A percentile compares a stretch with the other conserved stretches of the same genome.
Conservation (phyloP, 1,140 invertebrate species). For the Paraescarpia echinospica region DNA sequence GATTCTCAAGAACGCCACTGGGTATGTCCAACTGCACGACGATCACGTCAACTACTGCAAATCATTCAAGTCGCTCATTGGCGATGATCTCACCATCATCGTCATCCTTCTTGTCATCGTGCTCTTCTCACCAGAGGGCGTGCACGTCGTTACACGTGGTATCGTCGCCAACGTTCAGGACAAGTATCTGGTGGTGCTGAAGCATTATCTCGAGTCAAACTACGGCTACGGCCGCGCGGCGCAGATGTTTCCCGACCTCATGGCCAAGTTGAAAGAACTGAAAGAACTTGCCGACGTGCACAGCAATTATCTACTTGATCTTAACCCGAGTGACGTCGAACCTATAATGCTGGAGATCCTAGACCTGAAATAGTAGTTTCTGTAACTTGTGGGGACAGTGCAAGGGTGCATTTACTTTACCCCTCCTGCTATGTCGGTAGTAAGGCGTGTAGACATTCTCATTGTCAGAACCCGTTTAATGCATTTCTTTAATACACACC, state of each 20-base stretch:
- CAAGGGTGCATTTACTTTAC: neutral
- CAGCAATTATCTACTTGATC: constrained; percentile 83
- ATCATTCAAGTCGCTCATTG: constrained; percentile 45
- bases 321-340: constrained; percentile 85
- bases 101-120: constrained; percentile 85
- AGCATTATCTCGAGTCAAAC: constrained; percentile 82
- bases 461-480: neutral
- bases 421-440: neutral
- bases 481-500: neutral
- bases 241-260: constrained; percentile 65
- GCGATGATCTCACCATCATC: constrained; percentile 66
- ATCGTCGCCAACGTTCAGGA: constrained; percentile 71
- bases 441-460: neutral
- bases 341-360: constrained; percentile 91
- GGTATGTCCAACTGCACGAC: constrained; percentile 50
- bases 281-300: constrained; percentile 83
- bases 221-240: constrained; percentile 58
- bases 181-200: constrained; percentile 85
- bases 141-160: constrained; percentile 77
- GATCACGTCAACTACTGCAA: constrained; percentile 50
- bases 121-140: constrained; percentile 81
- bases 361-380: constrained; percentile 69
- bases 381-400: neutral
- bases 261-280: constrained; percentile 83
- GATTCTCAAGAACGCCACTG: constrained; percentile 50